Evolutionary conservation across 2,113 vertebrate species (phyloP).

Genomic region (Turnix velox): DNA sequence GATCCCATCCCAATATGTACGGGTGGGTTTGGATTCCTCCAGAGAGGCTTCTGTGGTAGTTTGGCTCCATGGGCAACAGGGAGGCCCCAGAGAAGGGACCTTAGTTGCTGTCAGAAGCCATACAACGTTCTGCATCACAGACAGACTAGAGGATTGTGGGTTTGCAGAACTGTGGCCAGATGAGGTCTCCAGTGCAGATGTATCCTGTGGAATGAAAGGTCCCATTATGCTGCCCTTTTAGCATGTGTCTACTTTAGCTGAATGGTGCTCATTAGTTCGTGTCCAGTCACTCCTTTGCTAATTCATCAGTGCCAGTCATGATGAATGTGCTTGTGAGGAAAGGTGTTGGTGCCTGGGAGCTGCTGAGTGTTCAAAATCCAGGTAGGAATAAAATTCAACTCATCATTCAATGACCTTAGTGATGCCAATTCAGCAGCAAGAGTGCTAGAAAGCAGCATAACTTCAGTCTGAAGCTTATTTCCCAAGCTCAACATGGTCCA

Average conservation of each 20-base stretch:
- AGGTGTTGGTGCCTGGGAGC: background rate
- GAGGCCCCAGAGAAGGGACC: background rate
- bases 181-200: background rate
- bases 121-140: background rate
- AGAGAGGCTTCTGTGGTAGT: background rate
- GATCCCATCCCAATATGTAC: background rate
- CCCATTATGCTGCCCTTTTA: background rate
- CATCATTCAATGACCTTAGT: background rate
- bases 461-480: background rate
- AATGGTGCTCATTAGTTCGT: conserved; percentile 18
- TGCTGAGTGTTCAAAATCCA: conserved; percentile 44
- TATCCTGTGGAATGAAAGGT: conserved; percentile 22
- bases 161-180: background rate
- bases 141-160: background rate
- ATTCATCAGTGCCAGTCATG: conserved; percentile 9
- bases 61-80: accelerated
- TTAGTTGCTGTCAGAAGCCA: background rate
- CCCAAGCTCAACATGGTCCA: background rate
- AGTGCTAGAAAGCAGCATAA: background rate
- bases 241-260: background rate
- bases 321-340: conserved; percentile 27
- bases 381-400: conserved; percentile 14
- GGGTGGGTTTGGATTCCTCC: background rate
- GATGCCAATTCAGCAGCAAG: background rate
- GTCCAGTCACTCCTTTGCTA: conserved; percentile 23